phyloP scores from a whole-genome alignment of 2,113 vertebrate genomes.

The Ariopsis seemanni region DNA sequence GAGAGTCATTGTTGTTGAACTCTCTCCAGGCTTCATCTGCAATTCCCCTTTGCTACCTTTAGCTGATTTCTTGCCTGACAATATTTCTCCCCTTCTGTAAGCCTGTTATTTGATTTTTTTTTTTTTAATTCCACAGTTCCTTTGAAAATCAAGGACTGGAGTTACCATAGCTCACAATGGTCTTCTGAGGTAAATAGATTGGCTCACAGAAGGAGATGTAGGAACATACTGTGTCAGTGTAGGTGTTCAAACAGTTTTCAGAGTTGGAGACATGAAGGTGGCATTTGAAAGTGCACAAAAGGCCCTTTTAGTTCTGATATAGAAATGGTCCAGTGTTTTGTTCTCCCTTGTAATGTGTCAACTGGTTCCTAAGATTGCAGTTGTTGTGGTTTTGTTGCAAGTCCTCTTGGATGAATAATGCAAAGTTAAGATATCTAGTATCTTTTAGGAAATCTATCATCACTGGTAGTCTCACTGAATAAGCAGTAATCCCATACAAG shows the following conservation, averaged over 20 bases:
- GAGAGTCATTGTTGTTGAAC: not conserved
- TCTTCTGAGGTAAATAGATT: not conserved
- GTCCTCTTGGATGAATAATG: not conserved
- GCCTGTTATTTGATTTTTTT: not conserved
- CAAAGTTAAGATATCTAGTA: not conserved
- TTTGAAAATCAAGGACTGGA: not conserved
- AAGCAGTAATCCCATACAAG: not conserved
- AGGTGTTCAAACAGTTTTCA: constrained; percentile 3
- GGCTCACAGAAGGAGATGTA: not conserved
- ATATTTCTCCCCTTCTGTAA: not conserved
- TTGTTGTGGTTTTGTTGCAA: not conserved
- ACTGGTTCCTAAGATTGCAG: not conserved
- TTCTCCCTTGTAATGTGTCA: not conserved
- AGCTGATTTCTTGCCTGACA: not conserved
- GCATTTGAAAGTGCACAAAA: not conserved
- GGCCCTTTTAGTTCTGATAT: not conserved
- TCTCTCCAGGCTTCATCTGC: not conserved
- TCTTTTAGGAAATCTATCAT: not conserved
- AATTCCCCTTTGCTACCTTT: not conserved
- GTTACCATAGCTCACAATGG: not conserved
- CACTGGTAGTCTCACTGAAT: not conserved
- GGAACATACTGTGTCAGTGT: not conserved
- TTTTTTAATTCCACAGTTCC: not conserved
- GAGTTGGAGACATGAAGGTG: not conserved
- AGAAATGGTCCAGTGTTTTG: not conserved